phyloP scores from a whole-genome alignment of 2,797 vertebrate genomes.

The Tokudaia muenninki region DNA sequence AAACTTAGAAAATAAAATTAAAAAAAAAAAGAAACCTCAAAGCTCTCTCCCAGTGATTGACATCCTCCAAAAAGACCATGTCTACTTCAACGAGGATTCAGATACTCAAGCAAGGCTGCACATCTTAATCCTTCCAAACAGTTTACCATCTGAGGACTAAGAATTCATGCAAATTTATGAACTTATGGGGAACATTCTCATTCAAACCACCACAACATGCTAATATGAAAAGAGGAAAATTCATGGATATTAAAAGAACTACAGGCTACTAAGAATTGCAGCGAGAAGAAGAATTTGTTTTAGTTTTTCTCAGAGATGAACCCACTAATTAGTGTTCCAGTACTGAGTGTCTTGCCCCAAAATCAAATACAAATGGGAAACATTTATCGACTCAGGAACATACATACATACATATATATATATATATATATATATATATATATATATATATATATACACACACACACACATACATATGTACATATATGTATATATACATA shows the following conservation, averaged over 20 bases:
- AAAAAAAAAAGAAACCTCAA: too few species aligned
- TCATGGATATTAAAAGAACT: neutral
- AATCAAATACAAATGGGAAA: neutral
- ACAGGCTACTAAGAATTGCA: neutral
- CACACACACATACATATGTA: too few species aligned
- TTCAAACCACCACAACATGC: neutral
- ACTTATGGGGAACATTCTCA: neutral
- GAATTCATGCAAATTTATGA: neutral
- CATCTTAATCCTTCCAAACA: neutral
- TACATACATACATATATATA: too few species aligned
- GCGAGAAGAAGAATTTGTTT: neutral
- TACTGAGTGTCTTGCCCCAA: neutral
- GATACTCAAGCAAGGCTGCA: neutral
- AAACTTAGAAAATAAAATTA: too few species aligned
- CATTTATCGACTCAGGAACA: neutral
- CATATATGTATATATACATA: neutral
- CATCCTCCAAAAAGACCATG: neutral
- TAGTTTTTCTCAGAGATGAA: too few species aligned
- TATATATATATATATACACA: accelerated
- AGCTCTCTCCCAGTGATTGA: neutral
- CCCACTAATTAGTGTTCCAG: neutral
- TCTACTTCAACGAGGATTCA: neutral
- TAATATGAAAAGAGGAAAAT: too few species aligned
- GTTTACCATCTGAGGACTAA: too few species aligned
- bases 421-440: neutral